Conservation (phyloP, 2,888 invertebrate species). For the Rugalucina vietnamica region DNA sequence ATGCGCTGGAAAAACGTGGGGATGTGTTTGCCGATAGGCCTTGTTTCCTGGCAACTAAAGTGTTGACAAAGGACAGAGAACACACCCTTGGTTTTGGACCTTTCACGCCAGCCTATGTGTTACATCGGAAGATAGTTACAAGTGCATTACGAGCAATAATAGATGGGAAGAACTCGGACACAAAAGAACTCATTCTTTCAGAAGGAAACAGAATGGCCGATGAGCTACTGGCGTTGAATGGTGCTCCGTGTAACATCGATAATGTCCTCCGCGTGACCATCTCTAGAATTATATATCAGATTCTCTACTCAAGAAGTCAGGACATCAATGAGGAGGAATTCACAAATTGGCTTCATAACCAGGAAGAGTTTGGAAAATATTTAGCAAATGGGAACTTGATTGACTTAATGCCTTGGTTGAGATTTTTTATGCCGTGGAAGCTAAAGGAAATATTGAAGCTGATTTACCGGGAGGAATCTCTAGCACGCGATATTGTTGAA, state of each 20-base stretch:
- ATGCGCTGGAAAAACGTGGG: slow-evolving; percentile 44
- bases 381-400: slow-evolving; percentile 56
- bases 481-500: slow-evolving; percentile 54
- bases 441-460: slow-evolving; percentile 36
- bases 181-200: slow-evolving; percentile 44
- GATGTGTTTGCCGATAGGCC: slow-evolving; percentile 62
- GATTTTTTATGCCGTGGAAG: slow-evolving; percentile 49
- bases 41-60: slow-evolving; percentile 33
- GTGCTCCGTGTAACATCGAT: not conserved
- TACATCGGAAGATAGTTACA: slow-evolving; percentile 41
- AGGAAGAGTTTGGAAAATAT: slow-evolving; percentile 25
- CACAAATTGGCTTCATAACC: not conserved
- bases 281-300: slow-evolving; percentile 56
- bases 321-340: slow-evolving; percentile 37
- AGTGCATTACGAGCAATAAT: slow-evolving; percentile 44
- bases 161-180: slow-evolving; percentile 33
- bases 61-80: slow-evolving; percentile 21
- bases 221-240: not conserved
- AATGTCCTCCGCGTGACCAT: slow-evolving; percentile 13
- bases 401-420: slow-evolving; percentile 66
- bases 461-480: slow-evolving; percentile 17
- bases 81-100: slow-evolving; percentile 32
- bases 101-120: slow-evolving; percentile 26
- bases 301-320: slow-evolving; percentile 54
- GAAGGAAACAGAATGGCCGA: slow-evolving; percentile 26